Evolutionary conservation across 2,888 invertebrate species (phyloP), one percentile per base, ranked within the genome.

Genomic region (Carcina quercana): DNA sequence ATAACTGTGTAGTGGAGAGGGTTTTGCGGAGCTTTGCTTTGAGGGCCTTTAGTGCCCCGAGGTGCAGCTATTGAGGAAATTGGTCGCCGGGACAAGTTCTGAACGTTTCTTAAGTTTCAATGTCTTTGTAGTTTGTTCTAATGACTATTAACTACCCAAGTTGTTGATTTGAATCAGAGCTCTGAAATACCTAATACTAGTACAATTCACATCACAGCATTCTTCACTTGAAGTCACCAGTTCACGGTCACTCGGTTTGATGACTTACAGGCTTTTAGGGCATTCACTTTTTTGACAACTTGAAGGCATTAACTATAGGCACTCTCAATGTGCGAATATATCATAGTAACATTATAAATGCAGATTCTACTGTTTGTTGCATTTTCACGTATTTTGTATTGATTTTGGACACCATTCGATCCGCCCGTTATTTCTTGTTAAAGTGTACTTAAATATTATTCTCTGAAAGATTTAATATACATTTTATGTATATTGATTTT

Each of bases 1-100:
- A 73, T 73, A 71, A 69, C 67, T 42, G 47, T 43, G 38, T 46
- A 11, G 15, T 8, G 24, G 44, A 39, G 13, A 24, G 24, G 42
- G 47, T 35, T 41, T 40, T 43, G 32, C 30, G 45, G 28, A 42
- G 21, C 17, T 28, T 33, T 40, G 42, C 47, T 47, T 47, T 38
- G 30, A 35, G 46, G 45, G 44, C 45, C 45, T 53, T 49, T 47
- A 46, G 34, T 46, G 38, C 38, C 34, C 40, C 15, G 4, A 4
- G 8, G 17, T 28, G 28, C 8, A 12, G 11, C 6, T 6, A 11
- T 6, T 24, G 2, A 24, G n/a, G 6, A 30, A 32, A 20, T 30
- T 15, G 28, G 28, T 19, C 31, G 15, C 26, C 11, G 15, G 25
- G 11, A 14, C 4, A n/a, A 20, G 20, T 8, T 8, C 8, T n/a